phyloP scores from a whole-genome alignment of 1,140 invertebrate species.

The Halictus rubicundus region DNA sequence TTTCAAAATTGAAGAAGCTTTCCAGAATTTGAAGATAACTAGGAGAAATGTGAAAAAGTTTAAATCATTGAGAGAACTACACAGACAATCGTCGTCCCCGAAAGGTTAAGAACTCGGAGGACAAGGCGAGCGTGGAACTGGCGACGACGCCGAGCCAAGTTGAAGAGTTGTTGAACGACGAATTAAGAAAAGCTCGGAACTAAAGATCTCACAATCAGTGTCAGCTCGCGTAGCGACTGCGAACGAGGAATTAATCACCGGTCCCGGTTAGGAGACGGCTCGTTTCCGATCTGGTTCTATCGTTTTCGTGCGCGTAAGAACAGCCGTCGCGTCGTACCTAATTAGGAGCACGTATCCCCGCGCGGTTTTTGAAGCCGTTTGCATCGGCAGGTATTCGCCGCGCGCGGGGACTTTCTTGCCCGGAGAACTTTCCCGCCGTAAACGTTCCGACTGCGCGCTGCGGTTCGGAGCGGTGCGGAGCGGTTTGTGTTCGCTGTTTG shows the following conservation, averaged over 20 bases:
- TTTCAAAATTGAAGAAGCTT: too few species aligned
- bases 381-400: conserved; percentile 40
- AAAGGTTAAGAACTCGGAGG: too few species aligned
- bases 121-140: too few species aligned
- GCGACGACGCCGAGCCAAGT: not conserved
- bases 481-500: too few species aligned
- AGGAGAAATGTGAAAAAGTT: too few species aligned
- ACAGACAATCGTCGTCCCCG: too few species aligned
- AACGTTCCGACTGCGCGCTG: conserved; percentile 30
- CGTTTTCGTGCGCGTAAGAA: conserved; percentile 63
- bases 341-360: conserved; percentile 58
- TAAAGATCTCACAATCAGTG: not conserved
- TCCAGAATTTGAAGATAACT: too few species aligned
- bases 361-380: conserved; percentile 49
- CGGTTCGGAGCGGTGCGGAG: too few species aligned
- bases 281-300: conserved; percentile 49
- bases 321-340: conserved; percentile 58
- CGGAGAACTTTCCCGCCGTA: conserved; percentile 68
- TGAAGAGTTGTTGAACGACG: not conserved
- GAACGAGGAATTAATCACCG: conserved; percentile 38
- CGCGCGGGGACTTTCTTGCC: conserved; percentile 53
- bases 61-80: too few species aligned
- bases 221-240: not conserved
- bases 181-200: conserved; percentile 1
- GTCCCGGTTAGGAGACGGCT: conserved; percentile 14